Evolutionary conservation across 2,113 vertebrate species (phyloP).

Genomic region (Dunckerocampus dactyliophorus): DNA sequence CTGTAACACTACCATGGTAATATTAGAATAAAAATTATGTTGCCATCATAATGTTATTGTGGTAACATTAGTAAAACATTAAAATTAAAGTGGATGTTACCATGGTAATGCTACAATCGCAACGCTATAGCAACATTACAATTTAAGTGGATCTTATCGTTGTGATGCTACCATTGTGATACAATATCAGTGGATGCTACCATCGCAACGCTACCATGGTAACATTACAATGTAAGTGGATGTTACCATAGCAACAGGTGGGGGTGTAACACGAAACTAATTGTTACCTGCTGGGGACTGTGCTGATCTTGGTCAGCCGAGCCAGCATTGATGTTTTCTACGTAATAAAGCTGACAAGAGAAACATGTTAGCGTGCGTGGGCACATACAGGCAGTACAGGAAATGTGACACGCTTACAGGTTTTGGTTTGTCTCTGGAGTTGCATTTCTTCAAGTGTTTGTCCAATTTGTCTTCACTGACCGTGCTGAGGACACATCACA

Average conservation of each 20-base stretch:
- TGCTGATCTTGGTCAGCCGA: slow-evolving; percentile 59
- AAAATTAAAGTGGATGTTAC: too few species aligned
- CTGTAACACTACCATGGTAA: too few species aligned
- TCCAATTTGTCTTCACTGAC: slow-evolving; percentile 86
- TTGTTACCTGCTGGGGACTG: slow-evolving; percentile 19
- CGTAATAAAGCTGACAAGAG: slow-evolving; percentile 81
- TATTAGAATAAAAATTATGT: too few species aligned
- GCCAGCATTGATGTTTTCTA: slow-evolving; percentile 86
- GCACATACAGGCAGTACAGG: too few species aligned
- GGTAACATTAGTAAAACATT: too few species aligned
- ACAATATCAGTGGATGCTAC: not conserved
- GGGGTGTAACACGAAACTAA: too few species aligned
- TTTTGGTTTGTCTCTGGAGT: slow-evolving; percentile 86
- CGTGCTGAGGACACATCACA: slow-evolving; percentile 70
- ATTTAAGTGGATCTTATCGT: too few species aligned
- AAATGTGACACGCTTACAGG: slow-evolving; percentile 74
- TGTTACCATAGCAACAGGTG: too few species aligned
- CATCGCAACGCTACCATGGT: not conserved
- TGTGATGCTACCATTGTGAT: not conserved
- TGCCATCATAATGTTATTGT: too few species aligned
- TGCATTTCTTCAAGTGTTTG: slow-evolving; percentile 93
- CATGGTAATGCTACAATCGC: too few species aligned
- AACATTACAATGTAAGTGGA: not conserved
- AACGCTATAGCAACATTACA: too few species aligned
- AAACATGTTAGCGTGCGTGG: not conserved